Conservation (phyloP, 1,140 invertebrate species). For the Euwallacea fornicatus region DNA sequence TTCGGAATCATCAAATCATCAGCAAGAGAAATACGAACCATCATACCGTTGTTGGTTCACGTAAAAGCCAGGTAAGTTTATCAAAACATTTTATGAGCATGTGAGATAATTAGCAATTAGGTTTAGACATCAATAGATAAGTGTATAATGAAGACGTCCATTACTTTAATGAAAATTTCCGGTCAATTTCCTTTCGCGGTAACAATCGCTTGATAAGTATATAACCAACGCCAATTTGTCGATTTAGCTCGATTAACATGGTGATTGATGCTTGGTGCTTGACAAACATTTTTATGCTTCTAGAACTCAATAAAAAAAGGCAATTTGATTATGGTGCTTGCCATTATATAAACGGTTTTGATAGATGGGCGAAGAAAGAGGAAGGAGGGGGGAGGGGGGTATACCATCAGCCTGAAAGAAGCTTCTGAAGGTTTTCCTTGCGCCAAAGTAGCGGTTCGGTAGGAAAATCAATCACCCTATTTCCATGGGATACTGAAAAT, state of each 20-base stretch:
- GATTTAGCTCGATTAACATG: slow-evolving; percentile 5
- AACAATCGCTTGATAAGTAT: slow-evolving; percentile 26
- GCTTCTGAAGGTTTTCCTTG: no score
- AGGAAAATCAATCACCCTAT: no score
- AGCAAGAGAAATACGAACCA: background rate
- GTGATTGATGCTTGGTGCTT: background rate
- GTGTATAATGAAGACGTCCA: background rate
- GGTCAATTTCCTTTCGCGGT: slow-evolving; percentile 27
- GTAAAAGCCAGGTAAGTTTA: background rate
- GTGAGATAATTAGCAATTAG: background rate
- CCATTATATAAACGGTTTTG: background rate
- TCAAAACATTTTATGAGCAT: background rate
- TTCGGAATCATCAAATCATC: background rate
- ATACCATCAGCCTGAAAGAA: no score
- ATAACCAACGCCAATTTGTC: slow-evolving; percentile 23
- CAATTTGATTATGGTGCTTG: background rate
- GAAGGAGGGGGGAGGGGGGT: no score
- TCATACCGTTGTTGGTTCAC: background rate
- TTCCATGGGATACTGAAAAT: no score
- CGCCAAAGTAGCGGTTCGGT: no score
- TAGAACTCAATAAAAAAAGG: background rate
- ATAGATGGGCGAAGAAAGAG: no score
- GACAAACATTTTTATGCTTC: background rate
- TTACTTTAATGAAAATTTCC: slow-evolving; percentile 28
- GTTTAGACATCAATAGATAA: background rate